phyloP scores from a whole-genome alignment of 2,888 invertebrate species.

The Helicoverpa assulta region DNA sequence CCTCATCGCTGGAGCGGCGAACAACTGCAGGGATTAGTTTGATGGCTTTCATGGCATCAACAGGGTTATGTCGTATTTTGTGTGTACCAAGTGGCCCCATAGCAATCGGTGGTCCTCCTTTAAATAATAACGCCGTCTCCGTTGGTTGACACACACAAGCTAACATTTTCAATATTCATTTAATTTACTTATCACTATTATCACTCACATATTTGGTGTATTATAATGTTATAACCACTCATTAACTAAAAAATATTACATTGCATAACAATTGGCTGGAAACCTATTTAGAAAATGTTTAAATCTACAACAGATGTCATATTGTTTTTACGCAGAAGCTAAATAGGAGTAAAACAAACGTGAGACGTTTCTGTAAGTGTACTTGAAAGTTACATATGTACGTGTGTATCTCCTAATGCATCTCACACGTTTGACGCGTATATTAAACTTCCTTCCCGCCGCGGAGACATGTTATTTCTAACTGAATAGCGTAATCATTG shows the following conservation, averaged over 20 bases:
- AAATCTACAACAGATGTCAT: too few species aligned
- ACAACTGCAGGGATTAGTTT: conserved; percentile 77
- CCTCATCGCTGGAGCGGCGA: conserved; percentile 75
- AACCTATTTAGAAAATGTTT: conserved; percentile 48
- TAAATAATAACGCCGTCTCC: conserved; percentile 89
- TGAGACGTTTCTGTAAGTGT: conserved; percentile 16
- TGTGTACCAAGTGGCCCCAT: conserved; percentile 89
- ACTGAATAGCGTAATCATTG: conserved; percentile 52
- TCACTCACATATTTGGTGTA: conserved; percentile 80
- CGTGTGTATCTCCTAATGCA: conserved; percentile 39
- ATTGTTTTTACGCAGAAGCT: conserved; percentile 3
- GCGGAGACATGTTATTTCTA: conserved; percentile 43
- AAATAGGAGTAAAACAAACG: conserved; percentile 15
- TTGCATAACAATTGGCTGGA: conserved; percentile 67
- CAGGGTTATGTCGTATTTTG: conserved; percentile 80
- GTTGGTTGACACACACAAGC: conserved; percentile 92
- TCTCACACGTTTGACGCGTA: conserved; percentile 33
- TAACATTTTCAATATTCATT: conserved; percentile 90
- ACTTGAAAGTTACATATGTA: conserved; percentile 19
- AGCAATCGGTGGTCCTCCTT: conserved; percentile 88
- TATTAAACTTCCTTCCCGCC: conserved; percentile 52
- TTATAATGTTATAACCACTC: conserved; percentile 39
- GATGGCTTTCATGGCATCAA: conserved; percentile 80
- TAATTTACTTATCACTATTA: conserved; percentile 75
- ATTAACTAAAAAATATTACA: conserved; percentile 16